A percentile compares a stretch with the other conserved stretches of the same genome.
phyloP scores from a whole-genome alignment of 2,888 invertebrate species.

The Hyles lineata region DNA sequence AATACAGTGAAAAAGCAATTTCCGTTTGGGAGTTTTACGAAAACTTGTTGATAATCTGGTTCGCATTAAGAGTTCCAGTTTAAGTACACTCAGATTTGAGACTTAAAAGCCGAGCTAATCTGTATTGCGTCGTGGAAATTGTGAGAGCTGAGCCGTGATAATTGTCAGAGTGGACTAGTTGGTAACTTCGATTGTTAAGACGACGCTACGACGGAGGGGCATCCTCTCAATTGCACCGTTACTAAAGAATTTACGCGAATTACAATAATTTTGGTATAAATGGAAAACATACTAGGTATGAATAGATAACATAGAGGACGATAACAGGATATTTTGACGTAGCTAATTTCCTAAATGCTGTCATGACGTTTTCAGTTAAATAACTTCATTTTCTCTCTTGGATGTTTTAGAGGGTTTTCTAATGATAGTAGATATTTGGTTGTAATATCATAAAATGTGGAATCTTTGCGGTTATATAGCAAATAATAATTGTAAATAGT shows the following conservation, averaged over 20 bases:
- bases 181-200: not conserved
- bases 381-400: too few relatives aligned
- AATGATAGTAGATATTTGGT: too few relatives aligned
- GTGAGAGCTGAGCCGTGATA: not conserved
- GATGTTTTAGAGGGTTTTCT: too few relatives aligned
- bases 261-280: too few relatives aligned
- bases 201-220: not conserved
- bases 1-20: slow-evolving; percentile 21
- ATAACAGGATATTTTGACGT: too few relatives aligned
- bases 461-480: too few relatives aligned
- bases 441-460: too few relatives aligned
- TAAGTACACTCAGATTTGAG: not conserved
- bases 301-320: too few relatives aligned
- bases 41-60: slow-evolving; percentile 7
- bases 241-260: not conserved
- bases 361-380: too few relatives aligned
- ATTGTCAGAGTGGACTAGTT: not conserved
- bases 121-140: not conserved
- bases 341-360: too few relatives aligned
- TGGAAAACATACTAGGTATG: too few relatives aligned
- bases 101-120: not conserved
- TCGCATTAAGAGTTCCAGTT: not conserved
- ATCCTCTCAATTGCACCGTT: not conserved
- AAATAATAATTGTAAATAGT: too few relatives aligned
- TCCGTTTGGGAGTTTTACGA: slow-evolving; percentile 5